These are phyloP conservation scores for Leptopilina clavipes DNA, from an alignment of 1,140 invertebrate genomes.

Conservation along the genomic window DNA sequence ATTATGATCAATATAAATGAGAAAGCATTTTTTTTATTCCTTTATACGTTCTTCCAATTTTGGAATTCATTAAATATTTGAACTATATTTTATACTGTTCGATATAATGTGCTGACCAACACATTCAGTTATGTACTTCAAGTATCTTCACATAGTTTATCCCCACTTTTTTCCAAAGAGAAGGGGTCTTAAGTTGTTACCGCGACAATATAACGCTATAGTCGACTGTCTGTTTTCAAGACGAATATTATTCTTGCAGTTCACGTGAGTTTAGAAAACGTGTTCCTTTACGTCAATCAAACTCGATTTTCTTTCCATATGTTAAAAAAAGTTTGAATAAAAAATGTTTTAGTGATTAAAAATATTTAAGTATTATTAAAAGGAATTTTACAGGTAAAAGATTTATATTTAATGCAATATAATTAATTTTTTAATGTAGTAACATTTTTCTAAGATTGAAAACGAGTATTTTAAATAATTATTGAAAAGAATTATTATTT, in stretches of 20 bases:
- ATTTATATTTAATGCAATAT: too few relatives aligned
- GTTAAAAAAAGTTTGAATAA: background rate
- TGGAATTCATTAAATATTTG: background rate
- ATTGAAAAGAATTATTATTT: too few relatives aligned
- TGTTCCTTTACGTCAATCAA: too few relatives aligned
- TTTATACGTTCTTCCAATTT: background rate
- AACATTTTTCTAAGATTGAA: too few relatives aligned
- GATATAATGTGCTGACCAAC: background rate
- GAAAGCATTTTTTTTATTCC: background rate
- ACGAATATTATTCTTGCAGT: background rate
- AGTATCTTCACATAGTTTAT: background rate
- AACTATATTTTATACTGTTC: background rate
- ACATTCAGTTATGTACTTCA: background rate
- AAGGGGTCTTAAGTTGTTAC: background rate
- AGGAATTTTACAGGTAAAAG: too few relatives aligned
- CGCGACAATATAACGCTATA: background rate
- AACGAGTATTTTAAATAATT: too few relatives aligned
- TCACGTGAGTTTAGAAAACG: background rate
- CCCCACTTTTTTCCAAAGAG: conserved; percentile 1
- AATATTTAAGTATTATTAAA: too few relatives aligned
- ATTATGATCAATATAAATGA: background rate
- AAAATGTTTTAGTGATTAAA: too few relatives aligned
- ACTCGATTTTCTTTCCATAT: background rate
- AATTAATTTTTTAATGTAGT: too few relatives aligned
- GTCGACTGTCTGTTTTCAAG: background rate